A percentile compares a stretch with the other conserved stretches of the same genome.
phyloP scores from a whole-genome alignment of 2,113 vertebrate genomes.

The Arenaria interpres region DNA sequence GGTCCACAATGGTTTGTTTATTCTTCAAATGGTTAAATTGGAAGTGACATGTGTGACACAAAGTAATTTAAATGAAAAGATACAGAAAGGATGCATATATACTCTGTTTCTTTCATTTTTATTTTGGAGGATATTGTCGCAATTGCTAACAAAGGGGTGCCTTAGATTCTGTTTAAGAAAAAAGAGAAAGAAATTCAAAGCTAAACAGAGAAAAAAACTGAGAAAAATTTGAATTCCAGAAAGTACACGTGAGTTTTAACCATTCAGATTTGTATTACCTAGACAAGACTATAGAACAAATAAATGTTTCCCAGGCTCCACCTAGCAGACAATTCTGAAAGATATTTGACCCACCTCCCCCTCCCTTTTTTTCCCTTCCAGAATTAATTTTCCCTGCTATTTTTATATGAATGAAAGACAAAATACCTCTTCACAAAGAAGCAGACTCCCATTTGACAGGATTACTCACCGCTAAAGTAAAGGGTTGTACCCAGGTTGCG shows the following conservation, averaged over 20 bases:
- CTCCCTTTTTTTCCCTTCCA: slow-evolving; percentile 16
- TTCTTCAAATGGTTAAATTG: slow-evolving; percentile 49
- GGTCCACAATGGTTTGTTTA: slow-evolving; percentile 69
- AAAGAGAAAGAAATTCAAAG: slow-evolving; percentile 5
- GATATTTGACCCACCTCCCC: slow-evolving; percentile 53
- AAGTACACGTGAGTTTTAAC: slow-evolving; percentile 35
- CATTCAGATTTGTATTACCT: slow-evolving; percentile 73
- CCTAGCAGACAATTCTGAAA: slow-evolving; percentile 73
- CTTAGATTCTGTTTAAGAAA: neutral
- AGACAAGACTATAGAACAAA: slow-evolving; percentile 67
- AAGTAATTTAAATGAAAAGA: slow-evolving; percentile 52
- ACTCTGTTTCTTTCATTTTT: slow-evolving; percentile 17
- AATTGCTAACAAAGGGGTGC: neutral
- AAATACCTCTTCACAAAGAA: slow-evolving; percentile 59
- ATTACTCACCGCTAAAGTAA: slow-evolving; percentile 73
- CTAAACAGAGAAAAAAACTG: neutral
- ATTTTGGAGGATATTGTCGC: slow-evolving; percentile 45
- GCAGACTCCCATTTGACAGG: slow-evolving; percentile 34
- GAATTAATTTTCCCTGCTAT: slow-evolving; percentile 52
- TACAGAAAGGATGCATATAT: slow-evolving; percentile 46
- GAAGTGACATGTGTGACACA: slow-evolving; percentile 42
- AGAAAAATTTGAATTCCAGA: neutral
- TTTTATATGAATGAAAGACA: slow-evolving; percentile 55
- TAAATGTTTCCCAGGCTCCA: slow-evolving; percentile 73
- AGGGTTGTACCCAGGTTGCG: slow-evolving; percentile 71